Conservation (phyloP, 1,140 invertebrate species). For the Oryctes rhinoceros region DNA sequence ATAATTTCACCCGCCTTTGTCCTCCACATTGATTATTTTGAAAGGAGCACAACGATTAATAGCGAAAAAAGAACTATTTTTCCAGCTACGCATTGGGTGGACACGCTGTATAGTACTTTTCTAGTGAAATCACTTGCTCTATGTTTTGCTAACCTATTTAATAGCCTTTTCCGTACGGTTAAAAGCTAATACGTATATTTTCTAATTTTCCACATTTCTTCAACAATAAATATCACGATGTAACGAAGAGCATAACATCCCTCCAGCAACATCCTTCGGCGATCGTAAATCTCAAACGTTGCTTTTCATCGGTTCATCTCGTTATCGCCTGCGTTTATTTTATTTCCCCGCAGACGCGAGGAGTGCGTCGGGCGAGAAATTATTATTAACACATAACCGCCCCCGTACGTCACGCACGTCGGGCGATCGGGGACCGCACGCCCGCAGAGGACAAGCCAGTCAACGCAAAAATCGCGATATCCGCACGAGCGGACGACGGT, state of each 20-base stretch:
- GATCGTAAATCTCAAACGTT: slow-evolving; percentile 13
- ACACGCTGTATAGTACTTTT: no score
- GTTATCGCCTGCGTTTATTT: slow-evolving; percentile 14
- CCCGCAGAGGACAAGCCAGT: neutral
- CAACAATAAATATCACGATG: neutral
- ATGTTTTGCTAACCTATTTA: no score
- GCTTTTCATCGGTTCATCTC: slow-evolving; percentile 11
- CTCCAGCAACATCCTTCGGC: neutral
- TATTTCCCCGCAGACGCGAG: neutral
- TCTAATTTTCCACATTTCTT: neutral
- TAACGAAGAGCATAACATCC: neutral
- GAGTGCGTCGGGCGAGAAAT: slow-evolving; percentile 5
- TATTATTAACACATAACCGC: neutral
- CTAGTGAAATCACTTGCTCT: no score
- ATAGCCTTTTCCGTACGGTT: no score
- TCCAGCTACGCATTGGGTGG: no score
- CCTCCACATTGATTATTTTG: no score
- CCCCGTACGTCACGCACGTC: slow-evolving; percentile 11
- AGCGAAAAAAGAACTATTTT: no score
- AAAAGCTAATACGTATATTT: no score
- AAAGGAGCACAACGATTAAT: no score
- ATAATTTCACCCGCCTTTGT: no score
- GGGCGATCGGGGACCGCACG: neutral
- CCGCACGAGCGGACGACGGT: neutral
- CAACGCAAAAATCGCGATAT: neutral